phyloP scores from a whole-genome alignment of 64 coral and sea anemone species.

The Pocillopora damicornis region DNA sequence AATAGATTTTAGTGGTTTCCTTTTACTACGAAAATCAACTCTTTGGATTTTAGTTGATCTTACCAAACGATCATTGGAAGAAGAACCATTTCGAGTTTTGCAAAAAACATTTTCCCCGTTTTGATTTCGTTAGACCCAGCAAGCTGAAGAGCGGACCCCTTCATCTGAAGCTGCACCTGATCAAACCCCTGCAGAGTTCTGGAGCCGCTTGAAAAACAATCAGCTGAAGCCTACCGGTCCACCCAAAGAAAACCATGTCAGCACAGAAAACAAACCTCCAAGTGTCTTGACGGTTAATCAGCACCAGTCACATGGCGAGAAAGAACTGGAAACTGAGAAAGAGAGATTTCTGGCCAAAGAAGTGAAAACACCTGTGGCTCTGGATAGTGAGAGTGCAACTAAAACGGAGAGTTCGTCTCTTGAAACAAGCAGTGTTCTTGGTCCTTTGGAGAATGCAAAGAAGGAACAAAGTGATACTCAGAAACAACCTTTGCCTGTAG shows the following conservation, averaged over 20 bases:
- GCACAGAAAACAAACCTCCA: constrained; percentile 7
- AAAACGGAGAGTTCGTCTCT: neutral
- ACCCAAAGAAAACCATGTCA: constrained; percentile 7
- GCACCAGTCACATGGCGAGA: neutral
- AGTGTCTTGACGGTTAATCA: neutral
- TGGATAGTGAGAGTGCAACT: neutral
- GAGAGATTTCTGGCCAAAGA: neutral
- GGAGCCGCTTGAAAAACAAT: constrained; percentile 42
- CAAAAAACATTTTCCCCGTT: neutral
- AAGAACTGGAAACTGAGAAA: constrained; percentile 6
- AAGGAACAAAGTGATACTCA: neutral
- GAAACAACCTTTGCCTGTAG: neutral
- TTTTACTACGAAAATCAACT: no score
- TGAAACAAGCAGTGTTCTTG: neutral
- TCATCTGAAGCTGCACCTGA: constrained; percentile 24
- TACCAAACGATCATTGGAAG: no score
- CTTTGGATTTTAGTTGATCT: no score
- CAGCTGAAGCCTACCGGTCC: neutral
- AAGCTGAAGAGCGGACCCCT: constrained; percentile 4
- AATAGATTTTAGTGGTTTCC: no score
- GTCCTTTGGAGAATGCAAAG: neutral
- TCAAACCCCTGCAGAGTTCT: constrained; percentile 46
- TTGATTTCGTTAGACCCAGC: neutral
- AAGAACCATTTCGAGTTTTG: neutral
- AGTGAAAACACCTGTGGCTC: neutral